phyloP scores from a whole-genome alignment of 2,888 invertebrate genomes.

The Drosophila fulvimacula region DNA sequence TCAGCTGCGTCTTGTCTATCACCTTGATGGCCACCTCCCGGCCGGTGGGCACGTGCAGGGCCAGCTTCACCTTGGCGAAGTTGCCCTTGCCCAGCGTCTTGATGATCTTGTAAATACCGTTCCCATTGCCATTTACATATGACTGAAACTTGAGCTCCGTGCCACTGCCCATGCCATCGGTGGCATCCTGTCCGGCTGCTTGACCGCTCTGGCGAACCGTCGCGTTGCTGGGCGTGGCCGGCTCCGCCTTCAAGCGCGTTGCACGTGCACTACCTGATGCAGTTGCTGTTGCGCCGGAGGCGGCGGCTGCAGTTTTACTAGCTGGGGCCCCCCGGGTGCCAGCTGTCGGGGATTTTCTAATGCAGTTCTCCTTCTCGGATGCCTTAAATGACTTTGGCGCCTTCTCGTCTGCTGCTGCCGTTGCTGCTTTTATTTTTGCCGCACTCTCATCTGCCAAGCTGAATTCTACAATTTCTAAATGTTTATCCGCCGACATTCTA shows the following conservation, averaged over 20 bases:
- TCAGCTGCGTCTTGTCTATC: slow-evolving; percentile 99
- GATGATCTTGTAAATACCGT: slow-evolving; percentile 98
- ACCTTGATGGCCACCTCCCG: slow-evolving; percentile 99
- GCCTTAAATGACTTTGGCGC: slow-evolving; percentile 46
- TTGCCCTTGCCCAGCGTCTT: slow-evolving; percentile 99
- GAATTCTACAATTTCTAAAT: slow-evolving; percentile 64
- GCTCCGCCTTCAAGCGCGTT: slow-evolving; percentile 39
- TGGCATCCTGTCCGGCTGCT: slow-evolving; percentile 48
- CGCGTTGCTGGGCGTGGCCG: slow-evolving; percentile 50
- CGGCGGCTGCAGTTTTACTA: neutral
- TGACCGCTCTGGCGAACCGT: slow-evolving; percentile 37
- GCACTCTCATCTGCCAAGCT: slow-evolving; percentile 59
- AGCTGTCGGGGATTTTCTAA: slow-evolving; percentile 7
- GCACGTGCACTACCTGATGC: neutral
- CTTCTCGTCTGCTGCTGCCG: slow-evolving; percentile 50
- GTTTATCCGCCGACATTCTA: slow-evolving; percentile 67
- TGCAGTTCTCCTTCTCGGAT: slow-evolving; percentile 66
- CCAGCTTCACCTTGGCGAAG: slow-evolving; percentile 99
- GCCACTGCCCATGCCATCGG: slow-evolving; percentile 50
- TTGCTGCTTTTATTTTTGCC: slow-evolving; percentile 50
- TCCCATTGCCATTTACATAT: slow-evolving; percentile 86
- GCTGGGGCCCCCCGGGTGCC: neutral
- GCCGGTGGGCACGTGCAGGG: slow-evolving; percentile 99
- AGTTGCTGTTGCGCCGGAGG: slow-evolving; percentile 2
- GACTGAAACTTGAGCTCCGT: slow-evolving; percentile 63